Conservation (phyloP, 2,797 vertebrate genomes). For the Meda fulgida region DNA sequence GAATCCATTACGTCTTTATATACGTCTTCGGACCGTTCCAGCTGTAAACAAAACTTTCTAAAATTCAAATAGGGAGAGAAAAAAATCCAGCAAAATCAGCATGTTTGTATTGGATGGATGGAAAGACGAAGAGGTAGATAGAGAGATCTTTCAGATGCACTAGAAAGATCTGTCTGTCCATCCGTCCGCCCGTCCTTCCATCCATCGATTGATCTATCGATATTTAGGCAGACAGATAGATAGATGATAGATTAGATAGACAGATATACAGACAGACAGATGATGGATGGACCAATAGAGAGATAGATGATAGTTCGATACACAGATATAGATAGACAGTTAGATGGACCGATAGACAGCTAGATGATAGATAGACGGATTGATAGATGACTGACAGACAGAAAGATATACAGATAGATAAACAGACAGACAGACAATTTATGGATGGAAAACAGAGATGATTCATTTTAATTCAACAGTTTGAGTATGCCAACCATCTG, state of each 20-base stretch:
- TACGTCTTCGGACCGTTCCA: background rate
- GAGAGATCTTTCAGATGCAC: too few species aligned
- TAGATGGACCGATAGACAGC: background rate
- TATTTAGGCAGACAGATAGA: background rate
- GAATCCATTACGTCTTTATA: constrained; percentile 22
- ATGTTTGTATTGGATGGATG: background rate
- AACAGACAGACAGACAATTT: background rate
- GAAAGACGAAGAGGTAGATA: background rate
- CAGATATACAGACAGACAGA: too few species aligned
- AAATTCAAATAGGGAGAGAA: background rate
- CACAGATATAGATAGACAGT: too few species aligned
- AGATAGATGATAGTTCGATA: background rate
- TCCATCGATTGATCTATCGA: too few species aligned
- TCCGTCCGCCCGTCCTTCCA: too few species aligned
- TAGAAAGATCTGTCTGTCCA: too few species aligned
- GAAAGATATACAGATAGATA: too few species aligned
- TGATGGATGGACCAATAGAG: fast-evolving
- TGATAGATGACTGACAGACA: too few species aligned
- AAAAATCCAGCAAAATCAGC: too few species aligned
- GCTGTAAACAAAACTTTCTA: constrained; percentile 2
- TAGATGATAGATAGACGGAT: too few species aligned
- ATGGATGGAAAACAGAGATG: background rate
- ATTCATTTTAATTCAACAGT: background rate
- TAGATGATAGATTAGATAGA: too few species aligned
- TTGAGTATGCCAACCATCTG: background rate